Evolutionary conservation across 2,113 vertebrate species (phyloP).

Genomic region (Pristiophorus japonicus): DNA sequence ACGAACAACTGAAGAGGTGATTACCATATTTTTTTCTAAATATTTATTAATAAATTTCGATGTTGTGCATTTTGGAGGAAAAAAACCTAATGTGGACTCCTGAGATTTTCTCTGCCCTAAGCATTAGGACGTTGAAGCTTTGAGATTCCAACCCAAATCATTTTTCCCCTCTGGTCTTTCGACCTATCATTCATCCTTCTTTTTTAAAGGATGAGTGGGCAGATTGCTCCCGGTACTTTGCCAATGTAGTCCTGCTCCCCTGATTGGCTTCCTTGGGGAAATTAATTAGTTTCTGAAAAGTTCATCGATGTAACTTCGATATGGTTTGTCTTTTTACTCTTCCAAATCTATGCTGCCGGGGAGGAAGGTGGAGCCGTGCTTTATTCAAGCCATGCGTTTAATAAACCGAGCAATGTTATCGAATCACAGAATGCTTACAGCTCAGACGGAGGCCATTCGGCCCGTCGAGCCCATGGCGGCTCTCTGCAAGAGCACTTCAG

Average conservation of each 20-base stretch:
- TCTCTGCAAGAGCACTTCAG: too few relatives aligned
- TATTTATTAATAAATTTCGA: not conserved
- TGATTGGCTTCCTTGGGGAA: not conserved
- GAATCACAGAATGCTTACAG: too few relatives aligned
- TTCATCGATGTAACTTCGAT: not conserved
- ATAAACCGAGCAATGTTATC: not conserved
- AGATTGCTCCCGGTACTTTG: not conserved
- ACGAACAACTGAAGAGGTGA: constrained; percentile 55
- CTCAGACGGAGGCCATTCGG: too few relatives aligned
- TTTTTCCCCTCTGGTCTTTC: not conserved
- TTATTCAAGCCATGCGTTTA: not conserved
- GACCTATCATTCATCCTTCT: not conserved
- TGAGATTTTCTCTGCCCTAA: not conserved
- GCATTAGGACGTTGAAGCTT: not conserved
- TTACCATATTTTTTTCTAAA: not conserved
- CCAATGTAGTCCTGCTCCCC: not conserved
- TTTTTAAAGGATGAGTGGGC: too few relatives aligned
- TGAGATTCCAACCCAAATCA: not conserved
- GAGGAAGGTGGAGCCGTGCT: not conserved
- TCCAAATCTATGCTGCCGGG: not conserved
- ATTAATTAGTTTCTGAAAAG: not conserved
- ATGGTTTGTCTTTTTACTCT: not conserved
- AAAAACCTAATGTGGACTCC: not conserved
- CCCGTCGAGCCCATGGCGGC: too few relatives aligned
- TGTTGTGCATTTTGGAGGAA: not conserved